Conservation (phyloP, 2,113 vertebrate genomes). For the Terrapene triunguis region DNA sequence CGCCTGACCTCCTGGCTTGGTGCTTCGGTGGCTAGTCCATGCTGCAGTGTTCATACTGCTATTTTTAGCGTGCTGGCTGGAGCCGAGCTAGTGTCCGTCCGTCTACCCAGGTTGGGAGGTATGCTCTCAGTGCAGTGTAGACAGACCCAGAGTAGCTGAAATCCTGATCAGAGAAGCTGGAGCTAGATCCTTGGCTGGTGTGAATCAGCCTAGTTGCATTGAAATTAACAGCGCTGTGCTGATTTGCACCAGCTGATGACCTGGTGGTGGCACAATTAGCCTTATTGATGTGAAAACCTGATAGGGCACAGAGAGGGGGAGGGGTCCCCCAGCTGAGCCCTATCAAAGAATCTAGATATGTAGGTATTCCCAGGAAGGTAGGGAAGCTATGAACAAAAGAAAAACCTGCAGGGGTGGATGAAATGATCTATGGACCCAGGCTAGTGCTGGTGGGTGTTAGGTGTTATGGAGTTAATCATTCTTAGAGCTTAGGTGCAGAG, state of each 20-base stretch:
- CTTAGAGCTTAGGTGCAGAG: not conserved
- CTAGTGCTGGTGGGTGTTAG: not conserved
- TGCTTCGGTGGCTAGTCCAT: not conserved
- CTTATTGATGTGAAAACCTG: not conserved
- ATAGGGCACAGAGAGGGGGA: not conserved
- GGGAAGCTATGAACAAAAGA: not conserved
- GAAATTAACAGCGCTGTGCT: not conserved
- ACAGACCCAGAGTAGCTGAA: not conserved
- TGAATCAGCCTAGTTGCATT: not conserved
- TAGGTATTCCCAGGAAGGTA: not conserved
- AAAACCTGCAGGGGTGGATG: not conserved
- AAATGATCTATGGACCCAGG: not conserved
- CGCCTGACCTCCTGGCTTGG: not conserved
- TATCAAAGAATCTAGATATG: not conserved
- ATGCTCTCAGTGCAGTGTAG: not conserved
- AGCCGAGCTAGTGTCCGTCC: not conserved
- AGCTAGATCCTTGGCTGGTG: not conserved
- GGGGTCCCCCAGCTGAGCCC: not conserved
- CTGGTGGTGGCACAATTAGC: not conserved
- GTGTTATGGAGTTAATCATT: not conserved
- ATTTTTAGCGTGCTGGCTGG: not conserved
- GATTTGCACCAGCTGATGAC: not conserved
- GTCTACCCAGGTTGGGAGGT: not conserved
- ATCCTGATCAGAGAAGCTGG: not conserved
- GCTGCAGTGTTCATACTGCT: not conserved